Evolutionary conservation across 2,797 vertebrate species (phyloP).

Genomic region (Peromyscus melanophrys): DNA sequence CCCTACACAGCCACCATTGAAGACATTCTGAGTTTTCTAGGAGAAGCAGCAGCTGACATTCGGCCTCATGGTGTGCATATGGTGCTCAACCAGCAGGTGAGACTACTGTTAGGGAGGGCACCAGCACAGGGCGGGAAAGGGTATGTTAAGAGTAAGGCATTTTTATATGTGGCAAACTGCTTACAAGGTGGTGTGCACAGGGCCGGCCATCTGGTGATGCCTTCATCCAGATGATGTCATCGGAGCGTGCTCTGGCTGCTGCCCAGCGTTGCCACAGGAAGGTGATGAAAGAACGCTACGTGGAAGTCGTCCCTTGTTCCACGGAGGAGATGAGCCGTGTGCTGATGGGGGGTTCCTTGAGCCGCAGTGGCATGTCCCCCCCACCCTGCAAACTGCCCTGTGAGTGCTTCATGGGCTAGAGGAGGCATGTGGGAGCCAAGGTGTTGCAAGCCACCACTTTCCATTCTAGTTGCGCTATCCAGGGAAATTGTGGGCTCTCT

Average conservation of each 20-base stretch:
- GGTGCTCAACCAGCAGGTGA: conserved; percentile 99
- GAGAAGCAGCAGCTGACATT: conserved; percentile 96
- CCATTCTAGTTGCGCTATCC: not conserved
- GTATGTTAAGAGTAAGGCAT: not conserved
- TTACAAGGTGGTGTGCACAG: conserved; percentile 85
- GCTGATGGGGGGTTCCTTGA: conserved; percentile 98
- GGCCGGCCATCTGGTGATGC: conserved; percentile 97
- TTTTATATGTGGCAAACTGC: not conserved
- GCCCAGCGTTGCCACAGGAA: conserved; percentile 98
- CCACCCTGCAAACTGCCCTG: conserved; percentile 50
- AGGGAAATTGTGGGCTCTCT: not conserved
- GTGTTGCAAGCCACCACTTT: not conserved
- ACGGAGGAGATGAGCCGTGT: conserved; percentile 99
- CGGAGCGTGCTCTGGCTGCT: conserved; percentile 95
- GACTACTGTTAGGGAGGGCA: not conserved
- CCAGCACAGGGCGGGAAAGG: not conserved
- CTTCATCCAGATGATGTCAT: conserved; percentile 98
- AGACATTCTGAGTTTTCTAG: conserved; percentile 97
- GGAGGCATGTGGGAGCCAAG: not conserved
- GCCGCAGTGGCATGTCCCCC: conserved; percentile 95
- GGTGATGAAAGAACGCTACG: conserved; percentile 98
- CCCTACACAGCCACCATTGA: conserved; percentile 97
- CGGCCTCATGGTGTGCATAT: conserved; percentile 98
- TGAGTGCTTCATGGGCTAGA: conserved; percentile 42
- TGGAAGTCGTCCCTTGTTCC: conserved; percentile 99